Percentiles rank a stretch among this genome's conserved stretches.
Conservation (phyloP, 2,888 invertebrate genomes). For the Melangyna quadrimaculata region DNA sequence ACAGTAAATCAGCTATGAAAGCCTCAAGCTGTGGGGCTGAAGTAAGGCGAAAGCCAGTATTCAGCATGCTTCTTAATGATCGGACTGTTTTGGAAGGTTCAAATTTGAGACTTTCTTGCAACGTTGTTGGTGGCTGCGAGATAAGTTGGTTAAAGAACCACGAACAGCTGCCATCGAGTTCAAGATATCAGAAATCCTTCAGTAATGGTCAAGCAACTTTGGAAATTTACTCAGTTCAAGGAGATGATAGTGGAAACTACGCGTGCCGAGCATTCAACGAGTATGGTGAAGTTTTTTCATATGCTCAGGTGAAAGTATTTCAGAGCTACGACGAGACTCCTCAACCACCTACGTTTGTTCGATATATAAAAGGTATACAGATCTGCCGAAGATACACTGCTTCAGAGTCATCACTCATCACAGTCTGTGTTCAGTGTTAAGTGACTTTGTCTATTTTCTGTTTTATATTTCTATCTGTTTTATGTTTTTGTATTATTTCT, state of each 20-base stretch:
- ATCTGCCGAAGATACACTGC: background rate
- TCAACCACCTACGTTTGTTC: conserved; percentile 87
- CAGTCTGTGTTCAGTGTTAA: conserved; percentile 47
- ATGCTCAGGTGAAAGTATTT: conserved; percentile 88
- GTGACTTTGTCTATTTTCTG: conserved; percentile 56
- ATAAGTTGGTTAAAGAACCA: conserved; percentile 90
- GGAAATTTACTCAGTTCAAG: conserved; percentile 86
- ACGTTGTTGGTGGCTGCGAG: conserved; percentile 87
- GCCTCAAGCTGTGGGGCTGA: conserved; percentile 78
- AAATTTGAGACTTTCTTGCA: conserved; percentile 88
- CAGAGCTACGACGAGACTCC: conserved; percentile 87
- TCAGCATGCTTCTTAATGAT: conserved; percentile 89
- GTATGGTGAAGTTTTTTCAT: conserved; percentile 86
- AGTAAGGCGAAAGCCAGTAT: conserved; percentile 86
- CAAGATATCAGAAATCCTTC: conserved; percentile 84
- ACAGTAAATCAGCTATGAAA: conserved; percentile 6
- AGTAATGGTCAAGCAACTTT: conserved; percentile 87
- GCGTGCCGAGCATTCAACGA: conserved; percentile 89
- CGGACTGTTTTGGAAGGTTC: conserved; percentile 89
- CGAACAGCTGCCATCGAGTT: conserved; percentile 82
- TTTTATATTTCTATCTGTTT: conserved; percentile 31
- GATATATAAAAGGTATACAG: conserved; percentile 86
- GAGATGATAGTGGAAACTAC: conserved; percentile 89
- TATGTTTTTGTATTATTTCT: conserved; percentile 8
- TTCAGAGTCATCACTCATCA: conserved; percentile 51